Evolutionary conservation across 1,140 invertebrate genomes (phyloP).

Genomic region (Tyrophagus putrescentiae): DNA sequence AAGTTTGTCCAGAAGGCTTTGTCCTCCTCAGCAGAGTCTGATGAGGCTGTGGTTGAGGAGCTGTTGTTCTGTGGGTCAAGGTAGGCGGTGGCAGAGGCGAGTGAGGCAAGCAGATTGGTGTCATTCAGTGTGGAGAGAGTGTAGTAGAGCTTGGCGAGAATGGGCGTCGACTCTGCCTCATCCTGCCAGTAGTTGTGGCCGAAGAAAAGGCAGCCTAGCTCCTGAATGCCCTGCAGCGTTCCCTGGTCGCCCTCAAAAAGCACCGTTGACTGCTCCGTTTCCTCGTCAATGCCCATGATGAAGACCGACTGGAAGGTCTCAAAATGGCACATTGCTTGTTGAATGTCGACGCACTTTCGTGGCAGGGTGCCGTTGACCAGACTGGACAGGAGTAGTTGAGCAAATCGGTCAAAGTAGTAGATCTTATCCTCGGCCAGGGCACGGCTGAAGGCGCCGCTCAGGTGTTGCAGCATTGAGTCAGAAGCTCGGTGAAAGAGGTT

Average conservation of each 20-base stretch:
- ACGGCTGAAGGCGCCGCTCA: conserved; percentile 8
- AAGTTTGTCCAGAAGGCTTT: conserved; percentile 17
- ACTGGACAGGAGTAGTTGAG: not conserved
- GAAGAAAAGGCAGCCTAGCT: conserved; percentile 15
- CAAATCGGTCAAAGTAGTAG: conserved; percentile 10
- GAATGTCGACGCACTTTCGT: conserved; percentile 16
- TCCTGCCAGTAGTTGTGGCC: conserved; percentile 19
- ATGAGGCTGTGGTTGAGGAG: not conserved
- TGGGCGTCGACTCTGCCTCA: conserved; percentile 16
- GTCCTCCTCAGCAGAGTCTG: conserved; percentile 4
- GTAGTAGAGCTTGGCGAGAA: conserved; percentile 16
- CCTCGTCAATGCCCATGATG: not conserved
- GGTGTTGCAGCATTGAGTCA: conserved; percentile 15
- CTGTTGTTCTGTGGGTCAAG: not conserved
- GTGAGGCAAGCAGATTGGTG: conserved; percentile 6
- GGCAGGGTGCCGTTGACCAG: conserved; percentile 15
- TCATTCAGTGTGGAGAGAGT: conserved; percentile 16
- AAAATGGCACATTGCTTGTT: conserved; percentile 15
- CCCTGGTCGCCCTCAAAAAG: conserved; percentile 1
- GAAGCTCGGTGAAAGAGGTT: not conserved
- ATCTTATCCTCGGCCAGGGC: conserved; percentile 16
- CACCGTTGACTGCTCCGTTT: not conserved
- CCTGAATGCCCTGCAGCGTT: conserved; percentile 16
- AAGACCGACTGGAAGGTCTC: conserved; percentile 15
- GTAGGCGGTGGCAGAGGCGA: not conserved